Base-by-base conservation (phyloP, 2,888 invertebrate species). In the Nysson spinosus region DNA sequence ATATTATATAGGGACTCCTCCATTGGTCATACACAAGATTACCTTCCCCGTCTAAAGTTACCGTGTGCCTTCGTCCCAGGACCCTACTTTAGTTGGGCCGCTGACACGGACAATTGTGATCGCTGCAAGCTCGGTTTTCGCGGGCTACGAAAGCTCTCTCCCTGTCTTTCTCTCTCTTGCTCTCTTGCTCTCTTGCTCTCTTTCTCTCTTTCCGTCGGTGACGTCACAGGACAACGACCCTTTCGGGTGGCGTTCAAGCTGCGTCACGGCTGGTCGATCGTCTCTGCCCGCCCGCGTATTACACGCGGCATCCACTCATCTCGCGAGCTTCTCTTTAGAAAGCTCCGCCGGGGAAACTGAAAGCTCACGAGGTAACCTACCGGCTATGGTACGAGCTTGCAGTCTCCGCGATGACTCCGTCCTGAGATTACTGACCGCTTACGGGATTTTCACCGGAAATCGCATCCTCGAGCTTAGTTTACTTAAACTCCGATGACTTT, bases 181-280 rank as follows among this genome's bases (percentile, higher is more conserved):
- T 32, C 20, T 37, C 40, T 49, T 46, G 42, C 54, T 39, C 55
- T 49, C 50, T 17, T 16, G 37, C 20, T 17, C 22, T 37, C 44
- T n/a, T 6, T 43, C 60, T 40, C 34, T 19, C 42, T 26, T 14
- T 30, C 14, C 14, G 24, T 37, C 37, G 40, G 57, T 63, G 73
- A 70, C 73, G 68, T 70, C 75, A 60, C 47, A 47, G 77, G 65
- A 66, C 79, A 71, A 78, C 58, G 78, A 76, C 72, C 77, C 63
- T 55, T n/a, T 60, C 39, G 61, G 55, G 54, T 52, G 39, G 14
- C n/a, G n/a, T n/a, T n/a, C n/a, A 43, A 12, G 50, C 47, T 22
- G 50, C 56, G 58, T 50, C 40, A 39, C 37, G 44, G 65, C 30
- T 28, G 52, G 51, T 64, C 37, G 49, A 28, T 19, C 46, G 16